These are phyloP conservation scores for Larimichthys crocea DNA, from an alignment of 2,113 vertebrate species.

Conservation along the genomic window DNA sequence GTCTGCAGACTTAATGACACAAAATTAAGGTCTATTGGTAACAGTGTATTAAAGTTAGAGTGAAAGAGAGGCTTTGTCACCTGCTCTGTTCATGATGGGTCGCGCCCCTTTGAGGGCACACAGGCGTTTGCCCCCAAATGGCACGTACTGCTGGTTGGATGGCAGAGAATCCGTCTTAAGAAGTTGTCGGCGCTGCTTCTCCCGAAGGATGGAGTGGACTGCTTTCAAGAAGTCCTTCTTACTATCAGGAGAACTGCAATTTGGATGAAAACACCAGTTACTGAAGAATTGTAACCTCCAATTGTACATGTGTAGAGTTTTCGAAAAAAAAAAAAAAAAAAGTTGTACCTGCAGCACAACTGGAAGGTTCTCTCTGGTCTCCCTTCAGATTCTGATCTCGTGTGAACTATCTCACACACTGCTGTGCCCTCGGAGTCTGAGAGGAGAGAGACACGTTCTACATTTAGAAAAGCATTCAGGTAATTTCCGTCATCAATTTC, in stretches of 20 bases:
- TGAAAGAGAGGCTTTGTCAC: slow-evolving; percentile 73
- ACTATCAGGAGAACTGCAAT: slow-evolving; percentile 90
- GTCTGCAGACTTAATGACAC: not conserved
- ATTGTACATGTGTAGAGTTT: not conserved
- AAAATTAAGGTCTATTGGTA: not conserved
- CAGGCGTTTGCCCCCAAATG: slow-evolving; percentile 95
- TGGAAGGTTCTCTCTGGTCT: slow-evolving; percentile 96
- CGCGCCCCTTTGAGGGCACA: slow-evolving; percentile 93
- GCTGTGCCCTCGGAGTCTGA: slow-evolving; percentile 91
- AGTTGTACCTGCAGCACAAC: slow-evolving; percentile 92
- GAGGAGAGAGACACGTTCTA: slow-evolving; percentile 25
- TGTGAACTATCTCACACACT: slow-evolving; percentile 94
- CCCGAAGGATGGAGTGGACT: slow-evolving; percentile 92
- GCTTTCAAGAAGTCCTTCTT: slow-evolving; percentile 96
- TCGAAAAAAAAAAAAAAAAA: not conserved
- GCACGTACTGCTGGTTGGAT: slow-evolving; percentile 93
- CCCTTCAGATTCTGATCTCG: slow-evolving; percentile 95
- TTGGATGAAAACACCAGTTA: not conserved
- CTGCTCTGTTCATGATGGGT: slow-evolving; percentile 93
- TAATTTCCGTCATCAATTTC: slow-evolving; percentile 33
- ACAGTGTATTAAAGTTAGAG: not conserved
- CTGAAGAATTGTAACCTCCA: not conserved
- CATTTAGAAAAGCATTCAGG: slow-evolving; percentile 26
- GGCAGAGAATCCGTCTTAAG: slow-evolving; percentile 95
- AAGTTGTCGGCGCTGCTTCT: slow-evolving; percentile 95